Base-by-base conservation (phyloP, 2,113 vertebrate species). In the Tragulus kanchil region DNA sequence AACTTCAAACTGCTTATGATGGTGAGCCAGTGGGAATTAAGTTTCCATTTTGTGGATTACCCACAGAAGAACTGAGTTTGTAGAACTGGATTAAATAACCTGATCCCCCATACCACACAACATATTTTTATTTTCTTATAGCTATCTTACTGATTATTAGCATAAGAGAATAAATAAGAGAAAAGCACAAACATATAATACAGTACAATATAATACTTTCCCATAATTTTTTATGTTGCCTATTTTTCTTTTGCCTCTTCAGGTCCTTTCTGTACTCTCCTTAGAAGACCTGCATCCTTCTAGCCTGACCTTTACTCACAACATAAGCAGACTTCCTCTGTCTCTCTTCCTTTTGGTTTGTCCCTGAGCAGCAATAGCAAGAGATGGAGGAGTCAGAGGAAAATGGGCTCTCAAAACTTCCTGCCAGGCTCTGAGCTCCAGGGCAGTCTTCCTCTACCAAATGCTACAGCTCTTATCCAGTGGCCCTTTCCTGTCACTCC, bases 1-100 rank as follows among this genome's bases (percentile, higher is more conserved):
- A 96, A 95, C 67, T 65, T 65, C 54, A 92, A 93, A 52, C 42
- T 59, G 73, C 79, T 77, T 64, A 6, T 42, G 25, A 48, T 82
- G 26, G 56, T 36, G 71, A 67, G 65, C 96, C 82, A 94, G 12
- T 90, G 83, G 75, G 75, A 71, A 82, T 64, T 79, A 42, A 85
- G 62, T 45, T 45, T 85, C 90, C n/a, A 50, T 89, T 94, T 89
- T 82, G 28, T 75, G 58, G 84, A 89, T 88, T 92, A 62, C 54
- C 69, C 58, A 58, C 54, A 11, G 62, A 91, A 94, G 71, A 97
- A 64, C 16, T 25, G 75, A 48, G 52, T 84, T 36, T 61, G 15
- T 64, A 26, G n/a, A 96, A 13, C 26, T 86, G 26, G 64, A 28
- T 92, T 94, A 36, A 94, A 85, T 67, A 62, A 58, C n/a, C 45